A percentile compares a stretch with the other conserved stretches of the same genome.
phyloP scores from a whole-genome alignment of 2,113 vertebrate genomes.

The Aviceda subcristata region DNA sequence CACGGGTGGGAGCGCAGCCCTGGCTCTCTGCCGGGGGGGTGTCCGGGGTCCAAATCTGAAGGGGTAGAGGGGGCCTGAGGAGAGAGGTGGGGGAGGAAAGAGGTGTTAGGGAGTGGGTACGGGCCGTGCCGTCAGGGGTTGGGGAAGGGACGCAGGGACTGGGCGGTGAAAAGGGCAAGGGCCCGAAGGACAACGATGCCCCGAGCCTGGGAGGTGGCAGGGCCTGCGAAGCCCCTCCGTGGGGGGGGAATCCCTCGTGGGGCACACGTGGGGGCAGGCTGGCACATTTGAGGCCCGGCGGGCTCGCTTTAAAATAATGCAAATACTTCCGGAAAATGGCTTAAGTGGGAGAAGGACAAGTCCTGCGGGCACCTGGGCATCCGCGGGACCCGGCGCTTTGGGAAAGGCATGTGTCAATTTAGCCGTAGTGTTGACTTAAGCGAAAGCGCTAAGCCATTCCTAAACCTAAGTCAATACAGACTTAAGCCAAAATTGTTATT shows the following conservation, averaged over 20 bases:
- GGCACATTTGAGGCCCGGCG: neutral
- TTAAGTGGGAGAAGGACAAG: neutral
- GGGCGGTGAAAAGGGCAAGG: no score
- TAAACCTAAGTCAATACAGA: slow-evolving; percentile 65
- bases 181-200: neutral
- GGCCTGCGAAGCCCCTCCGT: neutral
- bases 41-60: neutral
- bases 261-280: neutral
- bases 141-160: neutral
- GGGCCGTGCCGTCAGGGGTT: accelerated
- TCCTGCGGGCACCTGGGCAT: neutral
- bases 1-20: neutral
- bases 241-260: neutral
- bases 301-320: neutral
- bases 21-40: neutral
- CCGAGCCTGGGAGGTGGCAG: accelerated
- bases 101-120: neutral
- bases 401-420: slow-evolving; percentile 33
- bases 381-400: neutral
- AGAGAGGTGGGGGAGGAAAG: neutral
- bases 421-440: slow-evolving; percentile 55
- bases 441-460: slow-evolving; percentile 55
- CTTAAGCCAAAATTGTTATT: slow-evolving; percentile 67
- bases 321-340: neutral
- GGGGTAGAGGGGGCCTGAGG: neutral